A percentile compares a stretch with the other conserved stretches of the same genome.
These are phyloP conservation scores for Caenorhabditis latens DNA, from an alignment of 1,140 invertebrate species.

Conservation along the genomic window DNA sequence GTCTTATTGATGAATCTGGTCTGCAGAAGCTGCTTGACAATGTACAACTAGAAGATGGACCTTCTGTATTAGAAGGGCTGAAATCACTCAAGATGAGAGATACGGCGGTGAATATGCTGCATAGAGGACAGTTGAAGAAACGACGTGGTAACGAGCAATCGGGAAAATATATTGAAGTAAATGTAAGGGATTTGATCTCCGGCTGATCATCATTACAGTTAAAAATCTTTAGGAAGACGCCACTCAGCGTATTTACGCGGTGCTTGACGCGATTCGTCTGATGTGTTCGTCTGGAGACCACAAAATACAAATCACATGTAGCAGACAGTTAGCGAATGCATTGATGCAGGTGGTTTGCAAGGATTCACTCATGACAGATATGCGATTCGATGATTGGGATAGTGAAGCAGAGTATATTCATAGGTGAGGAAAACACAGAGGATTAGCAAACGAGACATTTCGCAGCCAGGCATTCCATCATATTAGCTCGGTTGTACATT, in stretches of 20 bases:
- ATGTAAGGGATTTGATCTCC: not conserved
- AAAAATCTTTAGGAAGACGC: constrained; percentile 37
- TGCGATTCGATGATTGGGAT: constrained; percentile 56
- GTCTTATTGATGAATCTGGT: not conserved
- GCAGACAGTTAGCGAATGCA: not conserved
- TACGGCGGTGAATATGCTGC: not conserved
- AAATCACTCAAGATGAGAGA: constrained; percentile 33
- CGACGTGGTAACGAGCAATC: not conserved
- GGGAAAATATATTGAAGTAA: not conserved
- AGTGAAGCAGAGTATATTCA: constrained; percentile 19
- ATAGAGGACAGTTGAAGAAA: constrained; percentile 29
- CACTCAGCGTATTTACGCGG: not conserved
- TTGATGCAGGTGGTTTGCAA: constrained; percentile 31
- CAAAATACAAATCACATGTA: not conserved
- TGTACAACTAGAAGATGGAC: not conserved
- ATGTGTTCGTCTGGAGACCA: constrained; percentile 3
- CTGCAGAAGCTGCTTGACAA: not conserved
- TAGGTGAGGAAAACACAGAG: not conserved
- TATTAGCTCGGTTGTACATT: too few species aligned
- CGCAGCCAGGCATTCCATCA: too few species aligned
- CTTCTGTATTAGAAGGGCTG: not conserved
- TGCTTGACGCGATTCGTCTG: constrained; percentile 36
- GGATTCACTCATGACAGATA: constrained; percentile 36
- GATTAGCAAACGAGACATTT: too few species aligned
- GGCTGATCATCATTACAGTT: too few species aligned